phyloP scores from a whole-genome alignment of 2,113 vertebrate species.

The Albula goreensis region DNA sequence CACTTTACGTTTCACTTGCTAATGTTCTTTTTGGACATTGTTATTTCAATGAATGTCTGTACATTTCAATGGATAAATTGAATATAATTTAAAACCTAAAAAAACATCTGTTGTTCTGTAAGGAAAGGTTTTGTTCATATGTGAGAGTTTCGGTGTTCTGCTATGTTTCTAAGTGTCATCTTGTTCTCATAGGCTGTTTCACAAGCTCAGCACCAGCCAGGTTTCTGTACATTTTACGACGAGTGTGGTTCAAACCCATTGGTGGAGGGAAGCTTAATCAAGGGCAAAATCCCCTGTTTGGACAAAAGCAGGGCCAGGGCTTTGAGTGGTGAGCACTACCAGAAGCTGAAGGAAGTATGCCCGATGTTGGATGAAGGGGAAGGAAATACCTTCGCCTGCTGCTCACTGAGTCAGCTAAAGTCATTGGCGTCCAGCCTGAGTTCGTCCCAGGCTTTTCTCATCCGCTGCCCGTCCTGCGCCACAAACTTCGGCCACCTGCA shows the following conservation, averaged over 20 bases:
- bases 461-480: conserved; percentile 84
- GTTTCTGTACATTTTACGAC: conserved; percentile 78
- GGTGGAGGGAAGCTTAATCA: conserved; percentile 48
- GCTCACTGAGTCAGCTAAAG: conserved; percentile 56
- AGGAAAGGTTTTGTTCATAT: neutral
- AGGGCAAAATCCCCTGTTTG: conserved; percentile 73
- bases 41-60: too few species aligned
- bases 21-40: too few species aligned
- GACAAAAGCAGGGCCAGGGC: conserved; percentile 61
- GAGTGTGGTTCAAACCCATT: conserved; percentile 82
- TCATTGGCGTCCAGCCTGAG: conserved; percentile 65
- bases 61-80: neutral
- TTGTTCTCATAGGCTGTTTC: conserved; percentile 47
- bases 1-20: too few species aligned
- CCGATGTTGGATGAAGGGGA: conserved; percentile 67
- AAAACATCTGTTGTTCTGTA: too few species aligned
- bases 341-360: conserved; percentile 66
- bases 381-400: conserved; percentile 71
- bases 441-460: conserved; percentile 72
- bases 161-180: neutral
- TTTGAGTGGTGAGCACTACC: conserved; percentile 46
- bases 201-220: conserved; percentile 54
- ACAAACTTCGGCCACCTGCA: conserved; percentile 85
- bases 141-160: neutral
- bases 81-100: neutral